These are phyloP conservation scores for Amphiprion clarkii DNA, from an alignment of 2,797 vertebrate species.

Conservation along the genomic window DNA sequence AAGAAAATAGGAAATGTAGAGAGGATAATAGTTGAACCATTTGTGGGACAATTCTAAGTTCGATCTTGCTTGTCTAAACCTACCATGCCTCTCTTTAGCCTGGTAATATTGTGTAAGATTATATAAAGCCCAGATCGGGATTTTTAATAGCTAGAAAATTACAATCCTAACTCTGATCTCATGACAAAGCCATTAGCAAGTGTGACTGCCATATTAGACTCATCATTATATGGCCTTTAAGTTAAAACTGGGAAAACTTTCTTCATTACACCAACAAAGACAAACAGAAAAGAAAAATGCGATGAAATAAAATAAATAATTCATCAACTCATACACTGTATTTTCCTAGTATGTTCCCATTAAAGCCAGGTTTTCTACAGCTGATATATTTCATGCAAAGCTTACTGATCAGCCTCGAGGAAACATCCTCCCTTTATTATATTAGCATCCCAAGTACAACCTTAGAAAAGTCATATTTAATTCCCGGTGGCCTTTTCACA, in stretches of 20 bases:
- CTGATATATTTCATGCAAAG: neutral
- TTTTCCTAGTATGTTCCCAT: neutral
- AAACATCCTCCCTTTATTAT: constrained; percentile 44
- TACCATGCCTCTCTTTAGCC: constrained; percentile 4
- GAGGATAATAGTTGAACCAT: constrained; percentile 62
- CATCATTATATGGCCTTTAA: no score
- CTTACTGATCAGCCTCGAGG: constrained; percentile 5
- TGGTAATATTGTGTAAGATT: constrained; percentile 17
- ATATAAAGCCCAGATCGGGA: constrained; percentile 1
- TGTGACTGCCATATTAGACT: no score
- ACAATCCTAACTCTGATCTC: constrained; percentile 24
- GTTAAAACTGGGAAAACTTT: neutral
- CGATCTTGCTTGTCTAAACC: constrained; percentile 19
- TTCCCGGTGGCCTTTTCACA: constrained; percentile 77
- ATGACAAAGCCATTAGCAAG: constrained; percentile 19
- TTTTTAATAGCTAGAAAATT: constrained; percentile 17
- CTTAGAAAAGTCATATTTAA: constrained; percentile 78
- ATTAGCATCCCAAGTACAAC: constrained; percentile 36
- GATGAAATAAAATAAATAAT: neutral
- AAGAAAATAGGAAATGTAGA: constrained; percentile 50
- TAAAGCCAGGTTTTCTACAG: neutral
- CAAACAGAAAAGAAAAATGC: neutral
- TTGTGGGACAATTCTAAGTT: constrained; percentile 40
- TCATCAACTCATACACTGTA: neutral
- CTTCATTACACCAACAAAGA: neutral